phyloP scores from a whole-genome alignment of 1,140 invertebrate species.

The Chironomus striatipennis region DNA sequence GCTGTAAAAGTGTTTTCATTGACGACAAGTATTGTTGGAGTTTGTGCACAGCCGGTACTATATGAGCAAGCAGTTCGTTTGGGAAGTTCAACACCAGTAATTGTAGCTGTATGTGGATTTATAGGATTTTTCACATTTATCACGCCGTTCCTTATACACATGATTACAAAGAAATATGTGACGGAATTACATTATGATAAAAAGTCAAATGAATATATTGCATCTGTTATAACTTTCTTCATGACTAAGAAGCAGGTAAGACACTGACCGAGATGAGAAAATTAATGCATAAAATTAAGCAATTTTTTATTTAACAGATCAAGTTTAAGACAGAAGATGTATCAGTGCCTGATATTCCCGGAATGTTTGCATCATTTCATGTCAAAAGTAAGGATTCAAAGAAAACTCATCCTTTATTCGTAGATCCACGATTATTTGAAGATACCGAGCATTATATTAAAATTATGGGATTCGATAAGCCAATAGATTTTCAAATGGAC shows the following conservation, averaged over 20 bases:
- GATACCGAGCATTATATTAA: constrained; percentile 64
- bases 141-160: constrained; percentile 74
- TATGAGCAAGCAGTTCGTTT: constrained; percentile 49
- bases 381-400: constrained; percentile 47
- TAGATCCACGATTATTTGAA: constrained; percentile 60
- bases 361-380: constrained; percentile 71
- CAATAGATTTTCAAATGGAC: constrained; percentile 64
- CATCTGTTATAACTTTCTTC: constrained; percentile 61
- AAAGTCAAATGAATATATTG: constrained; percentile 53
- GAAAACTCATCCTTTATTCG: constrained; percentile 52
- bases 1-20: constrained; percentile 74
- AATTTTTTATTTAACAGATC: constrained; percentile 47
- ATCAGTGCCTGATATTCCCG: constrained; percentile 61
- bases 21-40: constrained; percentile 56
- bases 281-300: constrained; percentile 24
- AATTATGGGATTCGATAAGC: constrained; percentile 87
- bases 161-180: constrained; percentile 79
- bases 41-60: constrained; percentile 64
- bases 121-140: constrained; percentile 71
- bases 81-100: constrained; percentile 44
- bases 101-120: constrained; percentile 52
- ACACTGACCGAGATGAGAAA: too few relatives aligned
- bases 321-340: constrained; percentile 69
- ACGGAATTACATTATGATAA: constrained; percentile 62
- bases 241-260: constrained; percentile 51